phyloP scores from a whole-genome alignment of 2,113 vertebrate genomes.

The Columbina picui region DNA sequence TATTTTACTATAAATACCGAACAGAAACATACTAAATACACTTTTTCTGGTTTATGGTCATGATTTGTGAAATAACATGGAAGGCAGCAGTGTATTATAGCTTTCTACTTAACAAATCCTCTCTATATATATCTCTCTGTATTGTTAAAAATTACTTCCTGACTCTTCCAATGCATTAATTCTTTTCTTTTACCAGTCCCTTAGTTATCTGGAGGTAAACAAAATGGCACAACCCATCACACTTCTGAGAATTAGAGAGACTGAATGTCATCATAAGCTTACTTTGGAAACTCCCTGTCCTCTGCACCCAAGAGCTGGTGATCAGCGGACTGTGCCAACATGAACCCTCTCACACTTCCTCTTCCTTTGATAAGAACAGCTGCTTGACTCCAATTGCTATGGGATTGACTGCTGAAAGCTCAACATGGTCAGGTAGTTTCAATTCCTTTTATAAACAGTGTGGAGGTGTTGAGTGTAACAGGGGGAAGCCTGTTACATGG shows the following conservation, averaged over 20 bases:
- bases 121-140: accelerated
- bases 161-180: background rate
- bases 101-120: background rate
- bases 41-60: background rate
- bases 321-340: background rate
- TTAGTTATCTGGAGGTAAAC: background rate
- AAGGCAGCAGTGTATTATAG: background rate
- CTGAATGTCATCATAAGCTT: background rate
- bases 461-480: background rate
- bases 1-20: background rate
- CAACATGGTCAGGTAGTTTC: background rate
- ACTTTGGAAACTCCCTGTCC: background rate
- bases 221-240: background rate
- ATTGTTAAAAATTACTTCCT: background rate
- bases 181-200: background rate
- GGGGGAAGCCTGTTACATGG: too few species aligned
- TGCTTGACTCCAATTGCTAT: background rate
- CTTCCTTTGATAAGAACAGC: background rate
- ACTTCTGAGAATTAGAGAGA: background rate
- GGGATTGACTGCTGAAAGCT: background rate
- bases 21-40: background rate
- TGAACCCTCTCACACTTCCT: background rate
- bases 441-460: background rate
- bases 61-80: background rate
- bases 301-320: background rate